A percentile compares a stretch with the other conserved stretches of the same genome.
These are phyloP conservation scores for Chromobotia macracanthus DNA, from an alignment of 2,797 vertebrate genomes.

Conservation along the genomic window DNA sequence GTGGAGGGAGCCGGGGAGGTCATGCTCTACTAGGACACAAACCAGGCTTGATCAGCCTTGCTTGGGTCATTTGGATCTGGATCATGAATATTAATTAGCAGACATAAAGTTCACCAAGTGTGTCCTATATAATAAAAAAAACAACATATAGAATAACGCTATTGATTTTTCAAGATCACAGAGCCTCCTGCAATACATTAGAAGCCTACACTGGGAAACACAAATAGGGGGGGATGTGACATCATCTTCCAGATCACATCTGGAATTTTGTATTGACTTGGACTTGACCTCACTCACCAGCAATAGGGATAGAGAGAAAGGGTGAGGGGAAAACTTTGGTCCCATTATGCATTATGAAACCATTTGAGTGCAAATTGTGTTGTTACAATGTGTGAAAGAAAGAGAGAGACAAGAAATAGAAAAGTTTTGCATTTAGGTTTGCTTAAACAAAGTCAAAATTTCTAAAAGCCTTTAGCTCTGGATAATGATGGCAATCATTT, in stretches of 20 bases:
- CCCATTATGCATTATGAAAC: neutral
- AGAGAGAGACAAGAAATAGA: neutral
- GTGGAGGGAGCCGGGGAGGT: neutral
- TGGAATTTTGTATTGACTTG: neutral
- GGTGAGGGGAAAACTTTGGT: neutral
- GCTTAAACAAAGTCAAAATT: neutral
- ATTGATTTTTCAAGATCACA: neutral
- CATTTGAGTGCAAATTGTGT: neutral
- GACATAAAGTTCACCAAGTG: neutral
- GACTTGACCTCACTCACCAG: neutral
- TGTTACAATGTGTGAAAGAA: neutral
- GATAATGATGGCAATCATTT: neutral
- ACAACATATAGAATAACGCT: neutral
- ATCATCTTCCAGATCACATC: slow-evolving; percentile 26
- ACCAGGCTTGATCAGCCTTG: neutral
- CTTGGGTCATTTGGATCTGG: neutral
- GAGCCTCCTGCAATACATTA: neutral
- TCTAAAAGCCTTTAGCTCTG: neutral
- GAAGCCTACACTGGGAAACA: neutral
- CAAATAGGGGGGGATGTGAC: neutral
- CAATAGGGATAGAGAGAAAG: neutral
- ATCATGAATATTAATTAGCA: neutral
- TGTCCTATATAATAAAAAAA: neutral
- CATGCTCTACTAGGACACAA: neutral
- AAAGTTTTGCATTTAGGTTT: neutral